These are phyloP conservation scores for Agonopterix arenella DNA, from an alignment of 2,888 invertebrate genomes.

Conservation along the genomic window DNA sequence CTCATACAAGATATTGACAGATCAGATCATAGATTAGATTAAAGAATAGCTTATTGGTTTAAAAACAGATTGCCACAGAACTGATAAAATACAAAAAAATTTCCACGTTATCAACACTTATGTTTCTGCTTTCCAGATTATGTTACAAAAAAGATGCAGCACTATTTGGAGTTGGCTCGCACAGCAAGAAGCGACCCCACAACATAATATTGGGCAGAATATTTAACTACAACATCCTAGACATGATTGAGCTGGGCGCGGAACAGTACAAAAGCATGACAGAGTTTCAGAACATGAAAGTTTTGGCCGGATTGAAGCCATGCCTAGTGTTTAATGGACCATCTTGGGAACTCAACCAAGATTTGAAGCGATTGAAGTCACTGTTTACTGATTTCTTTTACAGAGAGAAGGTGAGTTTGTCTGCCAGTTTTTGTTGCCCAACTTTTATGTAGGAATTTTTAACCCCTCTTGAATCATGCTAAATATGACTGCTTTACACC, in stretches of 20 bases:
- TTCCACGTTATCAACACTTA: background rate
- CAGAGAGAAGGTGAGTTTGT: slow-evolving; percentile 78
- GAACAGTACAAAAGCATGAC: slow-evolving; percentile 87
- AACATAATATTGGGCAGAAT: slow-evolving; percentile 93
- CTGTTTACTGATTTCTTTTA: slow-evolving; percentile 95
- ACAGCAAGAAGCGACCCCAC: slow-evolving; percentile 96
- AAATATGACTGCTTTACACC: too few relatives aligned
- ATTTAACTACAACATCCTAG: slow-evolving; percentile 92
- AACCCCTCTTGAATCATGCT: too few relatives aligned
- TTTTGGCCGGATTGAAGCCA: slow-evolving; percentile 90
- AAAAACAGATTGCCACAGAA: background rate
- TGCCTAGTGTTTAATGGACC: slow-evolving; percentile 95
- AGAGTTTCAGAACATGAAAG: slow-evolving; percentile 88
- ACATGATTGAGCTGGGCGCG: slow-evolving; percentile 97
- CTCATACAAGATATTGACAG: too few relatives aligned
- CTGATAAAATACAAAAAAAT: background rate
- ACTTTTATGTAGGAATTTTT: too few relatives aligned
- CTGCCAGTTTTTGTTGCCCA: too few relatives aligned
- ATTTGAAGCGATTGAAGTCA: slow-evolving; percentile 90
- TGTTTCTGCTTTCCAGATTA: slow-evolving; percentile 50
- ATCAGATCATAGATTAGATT: too few relatives aligned
- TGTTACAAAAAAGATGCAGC: slow-evolving; percentile 91
- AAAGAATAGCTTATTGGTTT: background rate
- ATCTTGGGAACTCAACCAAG: slow-evolving; percentile 89
- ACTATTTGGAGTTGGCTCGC: slow-evolving; percentile 92